Evolutionary conservation across 2,888 invertebrate species (phyloP).

Genomic region (Hartigia nigra): DNA sequence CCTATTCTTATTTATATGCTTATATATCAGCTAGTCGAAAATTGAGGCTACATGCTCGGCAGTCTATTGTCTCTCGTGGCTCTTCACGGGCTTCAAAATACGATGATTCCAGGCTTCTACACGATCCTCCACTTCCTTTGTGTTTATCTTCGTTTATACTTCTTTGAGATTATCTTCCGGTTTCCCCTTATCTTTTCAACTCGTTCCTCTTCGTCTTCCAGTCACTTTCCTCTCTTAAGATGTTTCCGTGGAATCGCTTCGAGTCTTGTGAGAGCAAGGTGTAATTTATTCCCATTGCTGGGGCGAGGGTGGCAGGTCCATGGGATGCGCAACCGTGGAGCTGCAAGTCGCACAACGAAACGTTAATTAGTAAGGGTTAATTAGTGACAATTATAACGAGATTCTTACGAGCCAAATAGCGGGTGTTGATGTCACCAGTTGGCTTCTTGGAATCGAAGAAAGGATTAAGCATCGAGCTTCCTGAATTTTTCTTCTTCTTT

Average conservation of each 20-base stretch:
- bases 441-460: not conserved
- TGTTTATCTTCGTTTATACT: not conserved
- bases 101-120: constrained; percentile 11
- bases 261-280: not conserved
- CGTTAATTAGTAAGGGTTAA: not conserved
- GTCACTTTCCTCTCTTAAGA: constrained; percentile 6
- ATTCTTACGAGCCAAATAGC: not conserved
- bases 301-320: constrained; percentile 97
- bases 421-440: not conserved
- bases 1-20: not conserved
- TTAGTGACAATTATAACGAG: not conserved
- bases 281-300: constrained; percentile 93
- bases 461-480: not conserved
- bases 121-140: constrained; percentile 9
- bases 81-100: constrained; percentile 36
- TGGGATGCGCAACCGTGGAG: constrained; percentile 96
- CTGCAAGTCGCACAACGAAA: constrained; percentile 72
- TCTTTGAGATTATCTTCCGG: constrained; percentile 4
- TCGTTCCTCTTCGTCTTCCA: constrained; percentile 8
- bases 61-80: constrained; percentile 65
- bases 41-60: constrained; percentile 63
- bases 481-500: not conserved
- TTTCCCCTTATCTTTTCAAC: constrained; percentile 23
- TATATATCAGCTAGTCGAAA: constrained; percentile 53
- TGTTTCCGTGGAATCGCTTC: not conserved